A percentile compares a stretch with the other conserved stretches of the same genome.
These are phyloP conservation scores for Pantherophis guttatus DNA, from an alignment of 2,113 vertebrate genomes.

Conservation along the genomic window DNA sequence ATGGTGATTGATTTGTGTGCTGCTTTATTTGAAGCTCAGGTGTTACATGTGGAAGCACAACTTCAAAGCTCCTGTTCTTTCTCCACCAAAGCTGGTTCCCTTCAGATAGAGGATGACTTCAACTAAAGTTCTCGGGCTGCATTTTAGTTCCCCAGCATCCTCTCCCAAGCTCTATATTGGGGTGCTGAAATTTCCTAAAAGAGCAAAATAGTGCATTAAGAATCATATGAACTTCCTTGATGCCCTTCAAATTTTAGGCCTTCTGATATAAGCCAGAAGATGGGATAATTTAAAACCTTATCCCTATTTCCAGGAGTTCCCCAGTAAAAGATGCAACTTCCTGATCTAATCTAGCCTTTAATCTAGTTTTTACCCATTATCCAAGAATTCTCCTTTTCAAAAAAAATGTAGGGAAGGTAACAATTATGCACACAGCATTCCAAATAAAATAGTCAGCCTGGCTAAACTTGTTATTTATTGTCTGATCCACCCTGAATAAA, in stretches of 20 bases:
- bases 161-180: not conserved
- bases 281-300: not conserved
- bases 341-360: not conserved
- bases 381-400: not conserved
- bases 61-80: not conserved
- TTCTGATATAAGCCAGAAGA: not conserved
- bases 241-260: not conserved
- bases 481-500: not conserved
- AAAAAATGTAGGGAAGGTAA: not conserved
- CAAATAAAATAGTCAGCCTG: not conserved
- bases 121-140: not conserved
- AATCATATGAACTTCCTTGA: not conserved
- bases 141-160: not conserved
- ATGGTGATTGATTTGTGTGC: not conserved
- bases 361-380: not conserved
- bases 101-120: not conserved
- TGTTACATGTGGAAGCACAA: not conserved
- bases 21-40: not conserved
- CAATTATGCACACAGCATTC: not conserved
- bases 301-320: not conserved
- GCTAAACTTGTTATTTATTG: not conserved
- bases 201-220: not conserved
- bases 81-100: not conserved
- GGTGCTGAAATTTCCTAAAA: not conserved
- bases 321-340: not conserved